Base-by-base conservation (phyloP, 2,797 vertebrate species). In the Acanthiza pusilla region DNA sequence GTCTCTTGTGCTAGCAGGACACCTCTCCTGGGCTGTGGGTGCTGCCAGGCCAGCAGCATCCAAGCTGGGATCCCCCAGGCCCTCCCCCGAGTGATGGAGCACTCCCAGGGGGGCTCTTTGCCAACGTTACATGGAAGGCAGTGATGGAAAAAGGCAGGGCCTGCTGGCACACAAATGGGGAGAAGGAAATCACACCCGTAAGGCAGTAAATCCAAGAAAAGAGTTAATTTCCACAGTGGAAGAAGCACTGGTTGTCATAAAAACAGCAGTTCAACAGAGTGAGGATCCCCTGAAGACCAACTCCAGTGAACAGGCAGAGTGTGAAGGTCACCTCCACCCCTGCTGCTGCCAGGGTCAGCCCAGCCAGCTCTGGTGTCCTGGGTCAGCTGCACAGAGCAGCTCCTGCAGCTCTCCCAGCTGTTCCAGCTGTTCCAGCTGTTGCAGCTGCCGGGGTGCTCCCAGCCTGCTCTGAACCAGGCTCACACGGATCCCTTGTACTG, bases 291-390 rank as follows among this genome's bases (percentile, higher is more conserved):
- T 43, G 50, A 78, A 58, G 73, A 92, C 36, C 29, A 75, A 32
- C 53, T 67, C 47, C 32, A 36, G 48, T 68, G 58, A 72, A 61
- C 43, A 79, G 68, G 26, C 47, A 72, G 81, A 58, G 51, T 61
- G 65, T 83, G 75, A 78, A 91, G 85, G 88, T 92, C 58, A 96
- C 73, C 76, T 89, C 89, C 82, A 81, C 15, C 51, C 32, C 38
- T 50, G 36, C 65, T 80, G 38, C 36, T 83, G 74, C 72, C 62
- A 89, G 67, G 81, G 51, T 57, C 68, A 77, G 42, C 65, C 26
- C 54, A 83, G 62, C n/a, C 53, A 80, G 58, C 36, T n/a, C 68
- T 1, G 40, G 45, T 15, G 27, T 71, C 86, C 86, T 53, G 22
- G 25, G 15, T 18, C 51, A 79, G 60, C 61, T 57, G 47, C 27